Evolutionary conservation across 2,888 invertebrate genomes (phyloP), one percentile per base, ranked within the genome.

Genomic region (Tinea semifulvella): DNA sequence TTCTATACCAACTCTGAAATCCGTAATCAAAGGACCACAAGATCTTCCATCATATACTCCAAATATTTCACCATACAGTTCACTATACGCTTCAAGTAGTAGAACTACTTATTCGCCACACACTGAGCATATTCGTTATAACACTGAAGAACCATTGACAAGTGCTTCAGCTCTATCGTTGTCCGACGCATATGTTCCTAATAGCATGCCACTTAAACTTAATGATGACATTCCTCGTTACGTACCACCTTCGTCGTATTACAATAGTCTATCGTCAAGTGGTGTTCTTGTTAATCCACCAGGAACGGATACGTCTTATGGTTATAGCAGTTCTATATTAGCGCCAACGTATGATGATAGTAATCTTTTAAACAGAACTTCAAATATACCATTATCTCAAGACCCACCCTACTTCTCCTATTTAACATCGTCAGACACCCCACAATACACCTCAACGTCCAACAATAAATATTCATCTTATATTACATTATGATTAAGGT

Each of bases 1-100:
- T 1, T 53, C 70, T n/a, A 59, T 69, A 8, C 65, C 54, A 48
- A 44, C 69, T 17, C 48, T 72, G 18, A 79, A 77, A 52, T 59
- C 74, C 22, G 68, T 71, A 14, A 71, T 72, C 52, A 77, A 76
- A 54, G 63, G 61, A 5, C 63, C 75, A 11, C 70, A 69, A 50
- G 80, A 76, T 48, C 51, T 79, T 20, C 76, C 77, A 17, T 63
- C 77, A 1, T 80, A 79, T 50, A 72, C 75, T 5, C 74, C 79
- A 14, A 77, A 75, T 55, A 59, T 77, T 49, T 68, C 74, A 49
- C 43, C 43, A 18, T 76, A 72, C 58, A 68, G 76, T 27, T 68
- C 80, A 40, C 77, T 74, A 60, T 77, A 79, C 47, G 55, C 65
- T 13, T 63, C 65, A 3, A 52, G 70, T 20, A 68, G 55, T 50